Evolutionary conservation across 2,888 invertebrate species (phyloP).

Genomic region (Agrochola circellaris): DNA sequence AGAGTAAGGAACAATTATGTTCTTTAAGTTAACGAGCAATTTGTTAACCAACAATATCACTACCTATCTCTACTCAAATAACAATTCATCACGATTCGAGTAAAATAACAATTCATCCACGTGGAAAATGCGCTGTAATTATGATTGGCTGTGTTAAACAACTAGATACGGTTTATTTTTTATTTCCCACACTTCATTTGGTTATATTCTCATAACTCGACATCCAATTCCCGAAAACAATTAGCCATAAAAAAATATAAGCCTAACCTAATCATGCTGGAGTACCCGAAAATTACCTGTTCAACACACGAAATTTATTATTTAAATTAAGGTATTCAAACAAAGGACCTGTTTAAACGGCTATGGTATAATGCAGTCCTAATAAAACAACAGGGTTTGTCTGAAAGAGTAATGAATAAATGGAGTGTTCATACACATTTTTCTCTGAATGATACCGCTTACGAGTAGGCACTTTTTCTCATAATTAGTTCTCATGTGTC

Average conservation of each 20-base stretch:
- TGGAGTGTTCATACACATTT: constrained; percentile 15
- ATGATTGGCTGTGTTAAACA: not conserved
- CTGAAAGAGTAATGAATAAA: constrained; percentile 4
- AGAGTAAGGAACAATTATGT: not conserved
- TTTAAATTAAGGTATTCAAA: constrained; percentile 72
- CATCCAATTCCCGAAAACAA: constrained; percentile 51
- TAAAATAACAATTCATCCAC: not conserved
- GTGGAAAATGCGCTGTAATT: not conserved
- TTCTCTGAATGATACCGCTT: not conserved
- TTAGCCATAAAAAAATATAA: constrained; percentile 55
- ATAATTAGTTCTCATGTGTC: not conserved
- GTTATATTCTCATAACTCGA: constrained; percentile 28
- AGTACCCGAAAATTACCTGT: constrained; percentile 57
- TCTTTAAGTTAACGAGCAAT: not conserved
- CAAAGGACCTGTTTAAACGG: constrained; percentile 65
- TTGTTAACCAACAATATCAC: not conserved
- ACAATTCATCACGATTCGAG: not conserved
- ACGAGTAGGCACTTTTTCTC: not conserved
- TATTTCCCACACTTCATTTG: not conserved
- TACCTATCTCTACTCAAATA: not conserved
- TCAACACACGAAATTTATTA: constrained; percentile 67
- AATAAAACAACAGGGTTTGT: constrained; percentile 59
- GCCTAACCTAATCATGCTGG: constrained; percentile 50
- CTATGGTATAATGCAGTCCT: constrained; percentile 60
- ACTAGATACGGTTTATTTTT: not conserved